A percentile compares a stretch with the other conserved stretches of the same genome.
Conservation (phyloP, 2,113 vertebrate species). For the Dendropsophus ebraccatus region DNA sequence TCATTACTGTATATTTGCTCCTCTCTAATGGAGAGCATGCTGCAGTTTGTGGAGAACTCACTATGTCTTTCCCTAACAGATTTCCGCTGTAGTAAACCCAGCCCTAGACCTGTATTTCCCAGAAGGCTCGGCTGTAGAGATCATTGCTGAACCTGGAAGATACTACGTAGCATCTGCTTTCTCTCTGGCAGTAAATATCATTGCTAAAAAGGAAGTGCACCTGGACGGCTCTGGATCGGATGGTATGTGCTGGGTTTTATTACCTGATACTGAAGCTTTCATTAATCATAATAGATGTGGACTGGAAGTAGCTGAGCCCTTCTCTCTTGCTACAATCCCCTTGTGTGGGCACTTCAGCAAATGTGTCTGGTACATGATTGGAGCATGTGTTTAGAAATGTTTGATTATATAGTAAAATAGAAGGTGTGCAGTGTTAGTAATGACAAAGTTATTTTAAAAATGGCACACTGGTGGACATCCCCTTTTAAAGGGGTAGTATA, state of each 20-base stretch:
- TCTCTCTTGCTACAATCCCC: too few relatives aligned
- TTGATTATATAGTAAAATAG: too few relatives aligned
- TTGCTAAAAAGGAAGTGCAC: constrained; percentile 69
- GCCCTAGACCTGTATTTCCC: constrained; percentile 80
- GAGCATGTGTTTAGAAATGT: too few relatives aligned
- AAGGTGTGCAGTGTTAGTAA: too few relatives aligned
- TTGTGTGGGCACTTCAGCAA: too few relatives aligned
- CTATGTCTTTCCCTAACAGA: constrained; percentile 61
- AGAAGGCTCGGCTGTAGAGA: constrained; percentile 71
- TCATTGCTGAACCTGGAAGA: constrained; percentile 72
- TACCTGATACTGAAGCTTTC: background rate
- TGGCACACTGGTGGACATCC: too few relatives aligned
- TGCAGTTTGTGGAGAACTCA: background rate
- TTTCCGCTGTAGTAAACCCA: constrained; percentile 69
- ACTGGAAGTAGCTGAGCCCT: too few relatives aligned
- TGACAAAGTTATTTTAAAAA: too few relatives aligned
- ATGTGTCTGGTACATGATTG: too few relatives aligned
- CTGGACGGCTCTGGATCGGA: constrained; percentile 65
- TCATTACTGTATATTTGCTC: too few relatives aligned
- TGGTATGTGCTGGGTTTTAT: constrained; percentile 53
- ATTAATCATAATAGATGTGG: too few relatives aligned
- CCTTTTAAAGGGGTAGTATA: too few relatives aligned
- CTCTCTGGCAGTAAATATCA: constrained; percentile 73
- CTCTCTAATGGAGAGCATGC: background rate
- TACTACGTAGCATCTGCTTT: constrained; percentile 78